Evolutionary conservation across 2,888 invertebrate species (phyloP), one percentile per base, ranked within the genome.

Genomic region (Eristalis pertinax): DNA sequence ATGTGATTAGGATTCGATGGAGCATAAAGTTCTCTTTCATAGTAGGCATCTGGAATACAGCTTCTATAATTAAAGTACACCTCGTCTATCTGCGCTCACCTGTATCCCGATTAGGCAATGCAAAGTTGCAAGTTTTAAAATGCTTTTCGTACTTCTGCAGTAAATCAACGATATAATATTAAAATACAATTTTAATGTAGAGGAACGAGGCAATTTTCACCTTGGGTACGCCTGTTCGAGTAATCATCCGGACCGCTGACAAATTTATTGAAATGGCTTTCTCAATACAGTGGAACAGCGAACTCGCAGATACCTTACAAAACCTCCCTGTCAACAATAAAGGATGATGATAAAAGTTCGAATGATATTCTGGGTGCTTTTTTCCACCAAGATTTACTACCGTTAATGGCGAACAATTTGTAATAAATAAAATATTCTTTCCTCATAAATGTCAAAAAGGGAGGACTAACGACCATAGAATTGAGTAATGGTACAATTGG

Each of bases 391-490:
- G 80, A 88, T 81, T 84, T 88, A 88, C 80, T 84, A 81, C 81
- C 88, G 73, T 80, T 88, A 84, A 88, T 88, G 88, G 88, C 62
- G 60, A 88, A 88, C 84, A 88, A 88, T 88, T 88, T 88, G 88
- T 88, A 88, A 88, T 88, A 88, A 88, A 88, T 88, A 88, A 88
- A 88, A 88, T 88, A 88, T 88, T 88, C 77, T 88, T 81, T 88
- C 84, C 88, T 88, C 84, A 88, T 88, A 88, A 88, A 88, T 88
- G 88, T 88, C 84, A 84, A 81, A 84, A 81, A 63, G 62, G 69
- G 74, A 74, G 74, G 84, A 88, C 77, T 74, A 78, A 84, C 81
- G 69, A 60, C 77, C 84, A 75, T 67, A 70, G 74, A 74, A 74
- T 80, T 88, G 77, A 88, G 80, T 88, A 74, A 88, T 80, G 80